These are phyloP conservation scores for Hylomyscus alleni DNA, from an alignment of 2,797 vertebrate species.

Conservation along the genomic window DNA sequence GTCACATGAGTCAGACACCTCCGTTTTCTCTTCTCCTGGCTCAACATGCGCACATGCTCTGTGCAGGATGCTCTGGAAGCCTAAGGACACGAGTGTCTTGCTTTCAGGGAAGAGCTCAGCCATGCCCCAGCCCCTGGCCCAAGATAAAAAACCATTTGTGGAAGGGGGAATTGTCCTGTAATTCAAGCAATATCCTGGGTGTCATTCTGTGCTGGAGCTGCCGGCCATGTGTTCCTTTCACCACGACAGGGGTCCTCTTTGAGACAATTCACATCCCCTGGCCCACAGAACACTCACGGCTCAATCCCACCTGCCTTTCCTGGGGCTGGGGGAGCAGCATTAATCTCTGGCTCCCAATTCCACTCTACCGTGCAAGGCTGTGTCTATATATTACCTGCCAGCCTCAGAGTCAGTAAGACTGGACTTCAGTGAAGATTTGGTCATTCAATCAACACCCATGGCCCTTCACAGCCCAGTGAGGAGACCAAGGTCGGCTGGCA, in stretches of 20 bases:
- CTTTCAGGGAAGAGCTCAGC: neutral
- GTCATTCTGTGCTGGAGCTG: neutral
- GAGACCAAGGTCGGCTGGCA: fast-evolving
- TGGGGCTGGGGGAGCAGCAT: neutral
- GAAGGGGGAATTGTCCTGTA: fast-evolving
- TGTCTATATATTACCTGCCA: neutral
- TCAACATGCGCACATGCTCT: fast-evolving
- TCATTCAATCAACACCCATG: neutral
- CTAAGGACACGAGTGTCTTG: fast-evolving
- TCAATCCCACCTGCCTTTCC: neutral
- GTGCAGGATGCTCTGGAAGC: fast-evolving
- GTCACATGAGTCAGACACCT: neutral
- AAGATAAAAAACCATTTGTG: fast-evolving
- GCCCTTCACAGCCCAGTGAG: neutral
- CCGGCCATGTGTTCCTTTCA: fast-evolving
- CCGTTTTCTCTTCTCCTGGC: neutral
- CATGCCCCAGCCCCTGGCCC: fast-evolving
- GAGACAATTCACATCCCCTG: fast-evolving
- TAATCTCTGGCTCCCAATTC: fast-evolving
- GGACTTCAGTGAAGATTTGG: neutral
- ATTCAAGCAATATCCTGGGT: neutral
- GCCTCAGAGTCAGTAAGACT: neutral
- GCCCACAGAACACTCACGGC: neutral
- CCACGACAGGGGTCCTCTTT: neutral
- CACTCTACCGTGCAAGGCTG: neutral